Conservation (phyloP, 2,113 vertebrate species). For the Elgaria multicarinata region DNA sequence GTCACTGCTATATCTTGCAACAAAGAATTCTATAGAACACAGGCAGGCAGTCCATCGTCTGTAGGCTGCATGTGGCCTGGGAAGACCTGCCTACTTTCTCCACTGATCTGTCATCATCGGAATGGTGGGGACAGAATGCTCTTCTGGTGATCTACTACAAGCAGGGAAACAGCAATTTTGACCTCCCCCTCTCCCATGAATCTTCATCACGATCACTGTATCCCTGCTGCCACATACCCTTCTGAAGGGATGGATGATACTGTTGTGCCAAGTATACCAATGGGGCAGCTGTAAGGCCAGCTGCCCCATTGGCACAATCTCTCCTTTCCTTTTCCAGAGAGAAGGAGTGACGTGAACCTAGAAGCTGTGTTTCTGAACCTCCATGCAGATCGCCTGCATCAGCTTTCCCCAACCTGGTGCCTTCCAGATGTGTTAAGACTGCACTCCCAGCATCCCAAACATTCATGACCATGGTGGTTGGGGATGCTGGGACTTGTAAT, state of each 20-base stretch:
- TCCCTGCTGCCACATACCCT: too few species aligned
- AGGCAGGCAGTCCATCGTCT: not conserved
- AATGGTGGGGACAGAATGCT: not conserved
- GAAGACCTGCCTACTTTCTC: too few species aligned
- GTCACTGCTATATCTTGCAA: not conserved
- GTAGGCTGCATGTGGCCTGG: too few species aligned
- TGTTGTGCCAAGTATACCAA: too few species aligned
- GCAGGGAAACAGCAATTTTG: too few species aligned
- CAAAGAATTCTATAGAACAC: not conserved
- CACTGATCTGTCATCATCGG: too few species aligned
- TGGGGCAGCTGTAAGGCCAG: not conserved
- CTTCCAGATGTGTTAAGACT: not conserved
- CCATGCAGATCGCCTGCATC: not conserved
- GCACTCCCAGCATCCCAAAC: too few species aligned
- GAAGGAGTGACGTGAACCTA: not conserved
- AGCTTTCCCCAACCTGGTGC: not conserved
- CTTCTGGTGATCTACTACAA: not conserved
- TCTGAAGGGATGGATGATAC: not conserved
- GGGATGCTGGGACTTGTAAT: not conserved
- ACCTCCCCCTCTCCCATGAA: too few species aligned
- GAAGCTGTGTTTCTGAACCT: not conserved
- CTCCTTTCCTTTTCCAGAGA: not conserved
- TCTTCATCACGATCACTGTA: too few species aligned
- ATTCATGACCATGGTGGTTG: not conserved
- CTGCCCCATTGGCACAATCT: not conserved